phyloP scores from a whole-genome alignment of 2,113 vertebrate genomes.

The Bambusicola thoracicus region DNA sequence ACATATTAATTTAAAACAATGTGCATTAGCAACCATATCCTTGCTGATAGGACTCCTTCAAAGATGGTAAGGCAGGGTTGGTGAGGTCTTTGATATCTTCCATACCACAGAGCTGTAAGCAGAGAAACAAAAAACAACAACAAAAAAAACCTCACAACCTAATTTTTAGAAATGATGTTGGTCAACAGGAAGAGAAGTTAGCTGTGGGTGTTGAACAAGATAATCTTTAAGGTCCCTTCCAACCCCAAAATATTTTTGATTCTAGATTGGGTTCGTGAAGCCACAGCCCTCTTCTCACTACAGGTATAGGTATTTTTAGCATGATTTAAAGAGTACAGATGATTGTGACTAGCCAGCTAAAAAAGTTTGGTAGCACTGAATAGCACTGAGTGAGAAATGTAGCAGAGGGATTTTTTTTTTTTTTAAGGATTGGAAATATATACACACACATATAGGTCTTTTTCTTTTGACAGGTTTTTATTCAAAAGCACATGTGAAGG shows the following conservation, averaged over 20 bases:
- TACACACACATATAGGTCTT: no score
- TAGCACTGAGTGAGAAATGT: not conserved
- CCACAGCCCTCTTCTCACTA: not conserved
- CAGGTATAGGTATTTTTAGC: not conserved
- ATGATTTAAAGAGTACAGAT: not conserved
- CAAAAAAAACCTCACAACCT: rapidly evolving
- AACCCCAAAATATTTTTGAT: not conserved
- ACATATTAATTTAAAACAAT: rapidly evolving
- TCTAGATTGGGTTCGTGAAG: not conserved
- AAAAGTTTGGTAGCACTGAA: not conserved
- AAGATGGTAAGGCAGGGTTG: not conserved
- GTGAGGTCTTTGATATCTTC: not conserved
- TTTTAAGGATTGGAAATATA: not conserved
- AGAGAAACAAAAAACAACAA: not conserved
- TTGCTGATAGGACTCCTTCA: not conserved
- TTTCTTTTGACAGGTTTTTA: not conserved
- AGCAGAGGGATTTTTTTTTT: not conserved
- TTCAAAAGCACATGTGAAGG: not conserved
- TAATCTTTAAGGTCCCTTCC: not conserved
- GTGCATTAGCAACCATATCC: not conserved
- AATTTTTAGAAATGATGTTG: not conserved
- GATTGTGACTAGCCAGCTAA: not conserved
- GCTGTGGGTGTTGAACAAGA: not conserved
- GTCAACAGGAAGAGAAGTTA: not conserved
- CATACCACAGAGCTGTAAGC: not conserved